Evolutionary conservation across 2,113 vertebrate species (phyloP).

Genomic region (Phaetusa simplex): DNA sequence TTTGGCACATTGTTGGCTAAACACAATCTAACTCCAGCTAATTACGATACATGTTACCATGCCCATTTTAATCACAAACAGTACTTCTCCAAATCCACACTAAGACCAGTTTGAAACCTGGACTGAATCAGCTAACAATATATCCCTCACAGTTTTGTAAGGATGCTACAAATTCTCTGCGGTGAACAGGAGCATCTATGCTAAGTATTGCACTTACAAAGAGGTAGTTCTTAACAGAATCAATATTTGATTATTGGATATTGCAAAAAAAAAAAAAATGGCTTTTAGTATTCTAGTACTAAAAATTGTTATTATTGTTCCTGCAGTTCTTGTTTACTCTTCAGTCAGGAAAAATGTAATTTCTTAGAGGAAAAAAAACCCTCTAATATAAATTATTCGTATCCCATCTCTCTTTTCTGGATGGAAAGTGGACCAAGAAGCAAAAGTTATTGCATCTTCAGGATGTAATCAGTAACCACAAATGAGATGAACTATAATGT

Average conservation of each 20-base stretch:
- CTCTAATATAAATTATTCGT: not conserved
- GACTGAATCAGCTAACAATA: not conserved
- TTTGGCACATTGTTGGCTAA: not conserved
- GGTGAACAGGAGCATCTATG: not conserved
- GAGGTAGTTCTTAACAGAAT: not conserved
- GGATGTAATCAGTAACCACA: not conserved
- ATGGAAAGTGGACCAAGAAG: not conserved
- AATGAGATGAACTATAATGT: not conserved
- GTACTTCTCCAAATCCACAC: not conserved
- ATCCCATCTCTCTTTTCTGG: not conserved
- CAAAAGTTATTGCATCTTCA: not conserved
- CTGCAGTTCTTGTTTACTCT: not conserved
- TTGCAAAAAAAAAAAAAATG: not conserved
- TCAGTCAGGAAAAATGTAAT: not conserved
- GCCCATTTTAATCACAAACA: not conserved
- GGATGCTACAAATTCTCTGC: not conserved
- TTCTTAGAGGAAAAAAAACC: not conserved
- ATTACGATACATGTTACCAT: not conserved
- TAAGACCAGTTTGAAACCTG: not conserved
- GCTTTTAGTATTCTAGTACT: not conserved
- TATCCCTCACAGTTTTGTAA: not conserved
- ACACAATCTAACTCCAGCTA: not conserved
- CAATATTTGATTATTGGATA: not conserved
- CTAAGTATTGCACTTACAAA: not conserved
- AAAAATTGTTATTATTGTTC: not conserved